Evolutionary conservation across 1,140 invertebrate genomes (phyloP).

Genomic region (Lepidostoma basale): DNA sequence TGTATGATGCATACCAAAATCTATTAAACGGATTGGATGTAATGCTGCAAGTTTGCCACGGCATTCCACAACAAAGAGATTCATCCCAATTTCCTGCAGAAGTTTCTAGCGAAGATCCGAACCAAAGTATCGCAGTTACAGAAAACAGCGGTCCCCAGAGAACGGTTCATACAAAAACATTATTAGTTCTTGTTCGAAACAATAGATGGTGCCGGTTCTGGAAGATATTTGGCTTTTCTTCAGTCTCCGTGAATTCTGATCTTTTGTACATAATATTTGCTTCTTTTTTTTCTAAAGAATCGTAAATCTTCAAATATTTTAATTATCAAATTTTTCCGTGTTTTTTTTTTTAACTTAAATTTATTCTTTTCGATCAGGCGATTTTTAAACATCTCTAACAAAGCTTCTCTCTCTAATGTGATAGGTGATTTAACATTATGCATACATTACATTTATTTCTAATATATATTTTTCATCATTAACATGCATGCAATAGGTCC

Average conservation of each 20-base stretch:
- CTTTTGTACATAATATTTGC: constrained; percentile 2
- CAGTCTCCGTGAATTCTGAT: background rate
- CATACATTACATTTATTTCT: too few species aligned
- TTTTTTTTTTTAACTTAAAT: too few species aligned
- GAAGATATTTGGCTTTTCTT: background rate
- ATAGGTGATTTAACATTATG: too few species aligned
- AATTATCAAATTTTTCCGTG: too few species aligned
- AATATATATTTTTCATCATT: too few species aligned
- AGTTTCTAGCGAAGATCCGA: constrained; percentile 50
- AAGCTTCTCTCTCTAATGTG: too few species aligned
- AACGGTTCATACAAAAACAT: constrained; percentile 40
- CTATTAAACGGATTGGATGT: constrained; percentile 71
- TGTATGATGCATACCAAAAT: constrained; percentile 73
- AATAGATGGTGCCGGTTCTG: constrained; percentile 28
- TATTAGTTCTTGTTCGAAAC: constrained; percentile 20
- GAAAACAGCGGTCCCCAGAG: constrained; percentile 37
- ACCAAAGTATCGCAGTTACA: constrained; percentile 38
- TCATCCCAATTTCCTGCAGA: constrained; percentile 47
- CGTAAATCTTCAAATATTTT: too few species aligned
- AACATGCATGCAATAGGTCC: too few species aligned
- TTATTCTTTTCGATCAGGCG: too few species aligned
- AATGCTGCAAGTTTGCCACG: constrained; percentile 73
- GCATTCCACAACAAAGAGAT: constrained; percentile 51
- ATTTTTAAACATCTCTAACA: too few species aligned
- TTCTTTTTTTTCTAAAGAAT: too few species aligned